phyloP scores from a whole-genome alignment of 2,797 vertebrate species.

The Gymnothorax reevesii region DNA sequence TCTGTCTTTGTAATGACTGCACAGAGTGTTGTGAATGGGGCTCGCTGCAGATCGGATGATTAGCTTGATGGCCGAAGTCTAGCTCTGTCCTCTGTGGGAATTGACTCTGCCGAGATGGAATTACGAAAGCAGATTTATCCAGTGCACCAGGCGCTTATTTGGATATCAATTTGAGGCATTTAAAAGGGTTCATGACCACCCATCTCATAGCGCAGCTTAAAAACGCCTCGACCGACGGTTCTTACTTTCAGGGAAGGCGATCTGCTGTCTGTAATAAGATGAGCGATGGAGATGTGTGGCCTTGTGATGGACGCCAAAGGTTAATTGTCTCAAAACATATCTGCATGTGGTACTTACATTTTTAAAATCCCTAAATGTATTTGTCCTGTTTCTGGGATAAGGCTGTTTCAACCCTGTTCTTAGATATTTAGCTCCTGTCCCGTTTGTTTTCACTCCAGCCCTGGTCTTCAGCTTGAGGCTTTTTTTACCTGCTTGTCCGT shows the following conservation, averaged over 20 bases:
- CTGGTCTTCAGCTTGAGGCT: too few relatives aligned
- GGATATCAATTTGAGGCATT: constrained; percentile 12
- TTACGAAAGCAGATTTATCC: constrained; percentile 4
- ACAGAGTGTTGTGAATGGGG: neutral
- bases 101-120: neutral
- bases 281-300: neutral
- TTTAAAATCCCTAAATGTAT: neutral
- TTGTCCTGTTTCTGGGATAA: neutral
- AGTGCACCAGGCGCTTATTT: neutral
- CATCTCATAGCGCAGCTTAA: neutral
- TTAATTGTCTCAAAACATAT: neutral
- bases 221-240: neutral
- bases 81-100: neutral
- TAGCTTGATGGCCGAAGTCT: neutral
- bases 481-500: too few relatives aligned
- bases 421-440: too few relatives aligned
- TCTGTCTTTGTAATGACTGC: neutral
- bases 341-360: neutral
- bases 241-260: neutral
- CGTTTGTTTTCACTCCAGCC: too few relatives aligned
- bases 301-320: neutral
- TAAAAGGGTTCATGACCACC: constrained; percentile 3
- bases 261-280: neutral
- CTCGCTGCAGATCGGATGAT: neutral
- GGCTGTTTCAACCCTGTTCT: too few relatives aligned